Conservation (phyloP, 2,888 invertebrate genomes). For the Ariolimax columbianus region DNA sequence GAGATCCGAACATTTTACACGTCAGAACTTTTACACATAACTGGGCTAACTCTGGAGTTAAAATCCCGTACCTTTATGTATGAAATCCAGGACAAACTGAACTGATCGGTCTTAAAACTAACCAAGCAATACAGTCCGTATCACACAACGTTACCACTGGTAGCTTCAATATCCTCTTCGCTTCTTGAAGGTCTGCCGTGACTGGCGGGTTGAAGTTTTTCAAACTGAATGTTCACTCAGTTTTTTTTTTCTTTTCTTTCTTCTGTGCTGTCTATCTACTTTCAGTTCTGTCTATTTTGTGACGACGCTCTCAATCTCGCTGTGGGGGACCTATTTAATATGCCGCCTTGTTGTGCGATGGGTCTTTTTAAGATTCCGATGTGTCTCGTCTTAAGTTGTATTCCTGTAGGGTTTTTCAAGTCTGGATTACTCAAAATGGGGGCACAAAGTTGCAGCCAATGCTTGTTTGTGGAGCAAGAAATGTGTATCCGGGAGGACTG, state of each 20-base stretch:
- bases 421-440: background rate
- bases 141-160: background rate
- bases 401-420: background rate
- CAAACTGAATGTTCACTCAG: conserved; percentile 15
- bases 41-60: background rate
- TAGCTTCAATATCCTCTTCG: conserved; percentile 16
- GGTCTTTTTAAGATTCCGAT: background rate
- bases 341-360: background rate
- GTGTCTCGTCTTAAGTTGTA: background rate
- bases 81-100: background rate
- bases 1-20: background rate
- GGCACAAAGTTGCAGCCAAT: background rate
- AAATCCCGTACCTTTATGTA: conserved; percentile 1
- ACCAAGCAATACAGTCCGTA: background rate
- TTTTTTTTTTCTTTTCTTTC: background rate
- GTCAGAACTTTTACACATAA: background rate
- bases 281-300: conserved; percentile 20
- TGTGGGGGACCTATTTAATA: conserved; percentile 13
- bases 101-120: background rate
- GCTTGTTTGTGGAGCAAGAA: background rate
- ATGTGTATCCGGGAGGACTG: too few species aligned
- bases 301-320: background rate
- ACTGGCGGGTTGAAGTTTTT: background rate
- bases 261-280: conserved; percentile 3
- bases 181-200: conserved; percentile 2